These are phyloP conservation scores for Spea bombifrons DNA, from an alignment of 2,113 vertebrate genomes.

Conservation along the genomic window DNA sequence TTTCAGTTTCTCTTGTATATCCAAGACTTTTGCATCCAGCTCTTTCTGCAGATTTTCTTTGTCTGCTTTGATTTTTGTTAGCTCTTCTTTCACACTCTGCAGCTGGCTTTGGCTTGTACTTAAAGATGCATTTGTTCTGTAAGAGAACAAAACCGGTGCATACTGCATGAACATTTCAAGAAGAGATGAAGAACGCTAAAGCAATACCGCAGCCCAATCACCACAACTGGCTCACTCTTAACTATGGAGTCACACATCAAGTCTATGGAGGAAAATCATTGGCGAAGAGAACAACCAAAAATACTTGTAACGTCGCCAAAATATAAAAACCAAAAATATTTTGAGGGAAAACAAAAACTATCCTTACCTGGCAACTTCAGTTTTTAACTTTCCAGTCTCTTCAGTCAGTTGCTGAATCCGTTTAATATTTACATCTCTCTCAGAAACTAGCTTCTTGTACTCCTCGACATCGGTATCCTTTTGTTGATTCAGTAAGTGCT, in stretches of 20 bases:
- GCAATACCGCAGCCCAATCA: no score
- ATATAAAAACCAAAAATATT: background rate
- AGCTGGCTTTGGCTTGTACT: constrained; percentile 81
- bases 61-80: constrained; percentile 74
- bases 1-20: constrained; percentile 85
- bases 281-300: no score
- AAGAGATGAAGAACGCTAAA: background rate
- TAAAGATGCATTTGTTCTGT: constrained; percentile 76
- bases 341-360: background rate
- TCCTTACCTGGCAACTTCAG: constrained; percentile 79
- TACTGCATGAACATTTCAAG: background rate
- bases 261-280: no score
- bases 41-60: constrained; percentile 81
- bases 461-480: constrained; percentile 94
- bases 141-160: background rate
- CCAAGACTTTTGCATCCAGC: constrained; percentile 74
- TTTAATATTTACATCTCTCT: constrained; percentile 86
- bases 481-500: constrained; percentile 92
- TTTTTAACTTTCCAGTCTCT: constrained; percentile 80
- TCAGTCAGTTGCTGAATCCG: constrained; percentile 91
- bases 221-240: no score
- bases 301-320: no score
- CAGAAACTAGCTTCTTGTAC: constrained; percentile 85
- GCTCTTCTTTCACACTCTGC: constrained; percentile 77
- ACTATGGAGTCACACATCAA: no score